Conservation (phyloP, 2,113 vertebrate genomes). For the Sturnus vulgaris region DNA sequence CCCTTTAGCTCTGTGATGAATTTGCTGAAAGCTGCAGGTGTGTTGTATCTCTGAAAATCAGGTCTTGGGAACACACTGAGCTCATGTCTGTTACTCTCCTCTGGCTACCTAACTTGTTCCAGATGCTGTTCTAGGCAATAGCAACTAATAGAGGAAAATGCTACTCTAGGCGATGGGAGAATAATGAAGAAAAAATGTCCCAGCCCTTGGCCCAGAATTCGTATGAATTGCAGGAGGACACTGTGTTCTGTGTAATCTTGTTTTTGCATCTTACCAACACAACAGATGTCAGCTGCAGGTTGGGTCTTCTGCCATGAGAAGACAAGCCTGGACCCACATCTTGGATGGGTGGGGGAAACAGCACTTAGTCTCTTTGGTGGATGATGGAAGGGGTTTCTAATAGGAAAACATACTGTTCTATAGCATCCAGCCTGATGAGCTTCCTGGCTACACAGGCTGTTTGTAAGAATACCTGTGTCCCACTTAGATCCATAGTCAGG, state of each 20-base stretch:
- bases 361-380: not conserved
- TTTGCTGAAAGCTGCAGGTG: conserved; percentile 49
- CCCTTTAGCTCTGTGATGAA: not conserved
- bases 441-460: not conserved
- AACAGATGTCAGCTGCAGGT: conserved; percentile 19
- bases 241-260: conserved; percentile 23
- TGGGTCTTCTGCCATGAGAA: not conserved
- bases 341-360: not conserved
- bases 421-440: not conserved
- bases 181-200: conserved; percentile 60
- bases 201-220: conserved; percentile 31
- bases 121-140: conserved; percentile 56
- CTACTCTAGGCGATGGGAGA: conserved; percentile 12
- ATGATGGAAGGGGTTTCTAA: not conserved
- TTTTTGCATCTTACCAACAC: conserved; percentile 22
- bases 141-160: conserved; percentile 36
- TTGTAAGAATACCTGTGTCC: not conserved
- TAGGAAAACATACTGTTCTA: not conserved
- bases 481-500: not conserved
- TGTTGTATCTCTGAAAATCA: conserved; percentile 43
- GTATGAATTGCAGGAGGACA: not conserved
- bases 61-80: conserved; percentile 44
- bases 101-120: conserved; percentile 52
- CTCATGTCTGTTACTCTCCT: conserved; percentile 46
- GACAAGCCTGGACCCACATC: not conserved